Evolutionary conservation across 2,888 invertebrate species (phyloP).

Genomic region (Lepidochitona cinerea): DNA sequence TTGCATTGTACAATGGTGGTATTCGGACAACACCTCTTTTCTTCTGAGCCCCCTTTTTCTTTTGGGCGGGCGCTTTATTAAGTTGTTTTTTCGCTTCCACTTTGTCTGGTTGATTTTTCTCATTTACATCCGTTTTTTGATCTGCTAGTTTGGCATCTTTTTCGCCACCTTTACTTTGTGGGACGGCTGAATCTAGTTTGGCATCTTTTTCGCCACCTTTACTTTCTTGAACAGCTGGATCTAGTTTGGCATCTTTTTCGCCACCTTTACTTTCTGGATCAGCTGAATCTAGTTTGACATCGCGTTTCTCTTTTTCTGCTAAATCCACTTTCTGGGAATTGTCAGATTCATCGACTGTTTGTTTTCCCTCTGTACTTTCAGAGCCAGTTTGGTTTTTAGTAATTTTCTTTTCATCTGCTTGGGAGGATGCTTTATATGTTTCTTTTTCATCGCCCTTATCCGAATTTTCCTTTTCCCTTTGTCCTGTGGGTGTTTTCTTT

Average conservation of each 20-base stretch:
- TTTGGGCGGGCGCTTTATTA: too few species aligned
- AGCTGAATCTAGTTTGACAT: not conserved
- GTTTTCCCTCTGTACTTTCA: not conserved
- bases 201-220: too few species aligned
- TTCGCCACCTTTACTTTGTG: too few species aligned
- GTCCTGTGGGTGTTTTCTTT: not conserved
- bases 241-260: too few species aligned
- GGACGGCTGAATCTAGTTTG: too few species aligned
- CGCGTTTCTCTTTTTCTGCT: not conserved
- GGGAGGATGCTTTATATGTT: not conserved
- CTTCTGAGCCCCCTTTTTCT: not conserved
- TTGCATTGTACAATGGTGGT: conserved; percentile 18
- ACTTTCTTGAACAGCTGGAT: too few species aligned
- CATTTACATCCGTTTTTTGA: not conserved
- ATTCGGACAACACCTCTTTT: not conserved
- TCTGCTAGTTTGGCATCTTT: too few species aligned
- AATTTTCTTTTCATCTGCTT: not conserved
- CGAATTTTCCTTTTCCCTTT: not conserved
- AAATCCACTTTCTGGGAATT: not conserved
- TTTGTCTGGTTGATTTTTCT: not conserved
- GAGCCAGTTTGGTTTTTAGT: not conserved
- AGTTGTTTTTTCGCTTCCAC: not conserved
- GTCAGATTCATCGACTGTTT: not conserved
- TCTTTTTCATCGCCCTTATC: not conserved
- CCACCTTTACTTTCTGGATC: too few species aligned